Conservation (phyloP, 2,888 invertebrate genomes). For the Caenorhabditis sp. region DNA sequence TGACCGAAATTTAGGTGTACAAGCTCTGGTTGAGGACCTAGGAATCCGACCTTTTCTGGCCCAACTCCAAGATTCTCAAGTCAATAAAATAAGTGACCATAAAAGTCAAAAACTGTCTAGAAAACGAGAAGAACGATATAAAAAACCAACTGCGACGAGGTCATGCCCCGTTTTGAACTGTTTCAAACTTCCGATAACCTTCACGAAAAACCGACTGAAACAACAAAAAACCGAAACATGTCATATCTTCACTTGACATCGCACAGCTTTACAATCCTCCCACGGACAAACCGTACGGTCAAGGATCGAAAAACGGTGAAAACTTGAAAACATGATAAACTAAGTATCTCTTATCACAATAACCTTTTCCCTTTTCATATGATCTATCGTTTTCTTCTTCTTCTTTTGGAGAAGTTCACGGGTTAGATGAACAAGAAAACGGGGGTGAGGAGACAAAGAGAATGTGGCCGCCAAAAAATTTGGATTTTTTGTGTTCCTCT, state of each 20-base stretch:
- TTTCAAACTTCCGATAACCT: constrained; percentile 11
- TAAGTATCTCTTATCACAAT: constrained; percentile 33
- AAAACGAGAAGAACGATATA: constrained; percentile 10
- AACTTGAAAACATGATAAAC: not conserved
- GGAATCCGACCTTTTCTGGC: too few species aligned
- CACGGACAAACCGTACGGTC: not conserved
- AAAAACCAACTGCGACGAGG: constrained; percentile 3
- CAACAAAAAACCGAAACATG: constrained; percentile 2
- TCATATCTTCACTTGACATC: constrained; percentile 6
- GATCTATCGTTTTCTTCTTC: constrained; percentile 42
- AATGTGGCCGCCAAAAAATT: constrained; percentile 22
- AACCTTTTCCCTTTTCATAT: constrained; percentile 38
- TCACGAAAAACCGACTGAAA: not conserved
- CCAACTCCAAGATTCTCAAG: too few species aligned
- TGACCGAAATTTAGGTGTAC: too few species aligned
- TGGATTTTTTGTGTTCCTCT: constrained; percentile 7
- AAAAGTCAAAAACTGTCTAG: not conserved
- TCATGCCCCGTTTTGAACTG: constrained; percentile 7
- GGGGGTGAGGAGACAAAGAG: constrained; percentile 12
- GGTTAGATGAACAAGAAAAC: constrained; percentile 27
- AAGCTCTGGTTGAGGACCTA: too few species aligned
- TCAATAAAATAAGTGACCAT: not conserved
- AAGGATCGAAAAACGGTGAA: constrained; percentile 15
- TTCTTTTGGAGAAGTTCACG: constrained; percentile 10
- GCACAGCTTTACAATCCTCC: not conserved